These are phyloP conservation scores for Nephrotoma flavescens DNA, from an alignment of 2,888 invertebrate species.

Conservation along the genomic window DNA sequence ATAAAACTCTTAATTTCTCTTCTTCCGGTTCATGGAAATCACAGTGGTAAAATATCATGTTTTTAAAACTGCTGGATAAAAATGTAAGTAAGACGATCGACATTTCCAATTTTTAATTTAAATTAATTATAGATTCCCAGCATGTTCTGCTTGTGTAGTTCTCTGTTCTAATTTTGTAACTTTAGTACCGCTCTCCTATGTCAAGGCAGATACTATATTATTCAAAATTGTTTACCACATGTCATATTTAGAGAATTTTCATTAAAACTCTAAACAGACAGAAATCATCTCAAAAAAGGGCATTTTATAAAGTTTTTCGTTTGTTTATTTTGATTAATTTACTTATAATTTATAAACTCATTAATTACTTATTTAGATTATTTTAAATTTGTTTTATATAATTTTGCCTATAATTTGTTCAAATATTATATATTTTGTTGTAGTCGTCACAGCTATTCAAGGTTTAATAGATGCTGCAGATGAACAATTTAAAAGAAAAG, in stretches of 20 bases:
- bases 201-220: neutral
- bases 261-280: neutral
- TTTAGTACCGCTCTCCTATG: neutral
- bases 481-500: conserved; percentile 32
- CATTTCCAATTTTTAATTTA: neutral
- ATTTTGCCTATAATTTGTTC: conserved; percentile 1
- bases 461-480: conserved; percentile 34
- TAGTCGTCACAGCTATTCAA: conserved; percentile 34
- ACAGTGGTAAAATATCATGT: too few species aligned
- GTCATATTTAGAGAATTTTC: neutral
- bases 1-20: too few species aligned
- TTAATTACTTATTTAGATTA: neutral
- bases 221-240: neutral
- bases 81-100: neutral
- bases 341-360: neutral
- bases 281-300: neutral
- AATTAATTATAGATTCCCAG: neutral
- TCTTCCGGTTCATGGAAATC: too few species aligned
- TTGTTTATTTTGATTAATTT: neutral
- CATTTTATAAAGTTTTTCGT: neutral
- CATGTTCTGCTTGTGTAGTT: neutral
- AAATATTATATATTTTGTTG: conserved; percentile 2
- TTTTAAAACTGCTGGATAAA: neutral
- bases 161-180: neutral
- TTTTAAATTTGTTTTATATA: neutral